Percentiles rank a stretch among this genome's conserved stretches.
phyloP scores from a whole-genome alignment of 1,140 invertebrate genomes.

The Trachymyrmex septentrionalis region DNA sequence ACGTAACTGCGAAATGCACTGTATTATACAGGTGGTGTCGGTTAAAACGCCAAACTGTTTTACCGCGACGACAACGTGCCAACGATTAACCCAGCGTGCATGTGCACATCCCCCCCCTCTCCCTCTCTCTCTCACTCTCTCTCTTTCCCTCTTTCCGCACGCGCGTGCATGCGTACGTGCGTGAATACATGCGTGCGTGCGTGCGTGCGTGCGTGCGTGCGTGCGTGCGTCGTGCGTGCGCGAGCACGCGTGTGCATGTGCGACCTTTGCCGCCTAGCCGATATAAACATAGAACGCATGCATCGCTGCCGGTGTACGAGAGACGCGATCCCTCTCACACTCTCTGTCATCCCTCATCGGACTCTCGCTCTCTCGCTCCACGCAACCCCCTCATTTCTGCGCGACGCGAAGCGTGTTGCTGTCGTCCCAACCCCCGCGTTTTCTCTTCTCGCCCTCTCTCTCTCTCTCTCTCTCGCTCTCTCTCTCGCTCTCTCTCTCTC shows the following conservation, averaged over 20 bases:
- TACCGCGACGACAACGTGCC: slow-evolving; percentile 83
- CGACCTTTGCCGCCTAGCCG: slow-evolving; percentile 68
- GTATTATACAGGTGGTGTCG: slow-evolving; percentile 60
- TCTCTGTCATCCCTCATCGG: slow-evolving; percentile 42
- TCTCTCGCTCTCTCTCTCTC: neutral
- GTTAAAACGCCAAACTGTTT: slow-evolving; percentile 83
- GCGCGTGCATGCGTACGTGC: neutral
- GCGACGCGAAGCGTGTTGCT: slow-evolving; percentile 67
- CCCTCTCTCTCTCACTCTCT: slow-evolving; percentile 25
- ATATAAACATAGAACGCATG: slow-evolving; percentile 66
- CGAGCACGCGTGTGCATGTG: neutral
- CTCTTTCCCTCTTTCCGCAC: slow-evolving; percentile 40
- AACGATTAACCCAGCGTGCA: slow-evolving; percentile 82
- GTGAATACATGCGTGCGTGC: slow-evolving; percentile 11
- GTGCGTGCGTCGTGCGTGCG: neutral
- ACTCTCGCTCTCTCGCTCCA: slow-evolving; percentile 35
- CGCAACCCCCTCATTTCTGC: slow-evolving; percentile 62
- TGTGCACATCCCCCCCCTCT: slow-evolving; percentile 19
- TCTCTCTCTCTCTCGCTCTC: slow-evolving; percentile 1
- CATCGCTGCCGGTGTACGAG: slow-evolving; percentile 35
- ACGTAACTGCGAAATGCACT: slow-evolving; percentile 59
- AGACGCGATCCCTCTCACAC: slow-evolving; percentile 29
- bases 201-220: neutral
- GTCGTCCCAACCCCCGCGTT: slow-evolving; percentile 72
- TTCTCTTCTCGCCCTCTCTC: slow-evolving; percentile 47